These are phyloP conservation scores for Clarias gariepinus DNA, from an alignment of 2,113 vertebrate species.

Conservation along the genomic window DNA sequence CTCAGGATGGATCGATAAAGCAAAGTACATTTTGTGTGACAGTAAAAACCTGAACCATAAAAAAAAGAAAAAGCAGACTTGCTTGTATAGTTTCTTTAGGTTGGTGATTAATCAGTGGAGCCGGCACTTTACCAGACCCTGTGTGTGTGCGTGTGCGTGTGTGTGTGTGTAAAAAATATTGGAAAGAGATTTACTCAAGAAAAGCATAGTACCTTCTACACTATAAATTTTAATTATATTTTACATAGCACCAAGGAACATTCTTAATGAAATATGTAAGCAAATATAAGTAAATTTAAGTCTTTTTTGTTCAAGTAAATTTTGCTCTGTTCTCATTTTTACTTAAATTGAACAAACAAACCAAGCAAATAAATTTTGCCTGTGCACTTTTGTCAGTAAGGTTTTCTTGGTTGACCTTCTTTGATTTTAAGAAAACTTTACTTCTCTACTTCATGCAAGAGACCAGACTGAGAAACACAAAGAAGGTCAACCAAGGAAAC, in stretches of 20 bases:
- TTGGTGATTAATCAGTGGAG: slow-evolving; percentile 32
- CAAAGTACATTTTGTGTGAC: slow-evolving; percentile 33
- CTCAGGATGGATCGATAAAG: slow-evolving; percentile 39
- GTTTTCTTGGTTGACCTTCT: background rate
- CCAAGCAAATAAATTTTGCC: background rate
- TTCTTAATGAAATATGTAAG: background rate
- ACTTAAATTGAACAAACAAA: background rate
- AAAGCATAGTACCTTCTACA: background rate
- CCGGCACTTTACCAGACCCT: background rate
- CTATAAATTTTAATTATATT: background rate
- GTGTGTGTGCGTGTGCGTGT: background rate
- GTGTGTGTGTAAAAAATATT: background rate
- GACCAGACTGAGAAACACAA: background rate
- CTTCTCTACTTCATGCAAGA: background rate
- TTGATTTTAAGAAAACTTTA: background rate
- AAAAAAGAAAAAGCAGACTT: background rate
- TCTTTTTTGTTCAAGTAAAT: background rate
- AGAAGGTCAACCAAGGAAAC: background rate
- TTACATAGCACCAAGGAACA: background rate
- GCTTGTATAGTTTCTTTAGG: slow-evolving; percentile 39
- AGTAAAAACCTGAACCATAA: slow-evolving; percentile 2
- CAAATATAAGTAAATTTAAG: background rate
- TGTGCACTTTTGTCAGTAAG: background rate
- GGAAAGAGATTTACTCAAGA: background rate
- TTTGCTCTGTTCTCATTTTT: background rate